phyloP scores from a whole-genome alignment of 2,113 vertebrate species.

The Kryptolebias marmoratus region DNA sequence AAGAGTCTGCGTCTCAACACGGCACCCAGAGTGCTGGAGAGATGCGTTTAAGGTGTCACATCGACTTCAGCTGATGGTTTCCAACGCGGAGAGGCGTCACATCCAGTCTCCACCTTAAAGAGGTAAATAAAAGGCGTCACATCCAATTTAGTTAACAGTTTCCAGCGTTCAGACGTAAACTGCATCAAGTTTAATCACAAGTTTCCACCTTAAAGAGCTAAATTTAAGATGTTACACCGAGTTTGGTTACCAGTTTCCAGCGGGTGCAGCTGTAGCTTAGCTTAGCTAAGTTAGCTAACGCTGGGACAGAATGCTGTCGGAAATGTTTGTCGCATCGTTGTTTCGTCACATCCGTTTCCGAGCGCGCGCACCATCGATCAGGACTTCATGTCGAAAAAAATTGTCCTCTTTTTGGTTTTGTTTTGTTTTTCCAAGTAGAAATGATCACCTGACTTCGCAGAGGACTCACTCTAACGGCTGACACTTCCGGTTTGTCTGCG shows the following conservation, averaged over 20 bases:
- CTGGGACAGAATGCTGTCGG: neutral
- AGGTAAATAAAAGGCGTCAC: no score
- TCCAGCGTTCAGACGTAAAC: no score
- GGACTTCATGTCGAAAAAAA: accelerated
- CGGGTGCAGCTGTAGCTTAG: neutral
- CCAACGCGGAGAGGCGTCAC: neutral
- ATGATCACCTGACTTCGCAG: slow-evolving; percentile 3
- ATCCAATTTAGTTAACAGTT: no score
- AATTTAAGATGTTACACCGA: neutral
- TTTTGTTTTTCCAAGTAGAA: neutral
- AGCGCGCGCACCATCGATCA: accelerated
- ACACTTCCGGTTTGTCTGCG: slow-evolving; percentile 4
- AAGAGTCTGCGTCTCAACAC: neutral
- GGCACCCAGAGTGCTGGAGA: neutral
- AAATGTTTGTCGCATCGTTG: slow-evolving; percentile 28
- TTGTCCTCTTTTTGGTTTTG: no score
- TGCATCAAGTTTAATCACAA: neutral
- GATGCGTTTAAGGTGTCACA: neutral
- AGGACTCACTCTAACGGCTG: neutral
- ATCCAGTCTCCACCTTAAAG: neutral
- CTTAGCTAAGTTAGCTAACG: slow-evolving; percentile 33
- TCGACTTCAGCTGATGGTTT: neutral
- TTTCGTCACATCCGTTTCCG: neutral
- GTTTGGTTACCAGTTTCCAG: slow-evolving; percentile 1
- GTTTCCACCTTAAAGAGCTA: slow-evolving; percentile 2